These are phyloP conservation scores for Erpobdella octoculata DNA, from an alignment of 2,888 invertebrate genomes.

Conservation along the genomic window DNA sequence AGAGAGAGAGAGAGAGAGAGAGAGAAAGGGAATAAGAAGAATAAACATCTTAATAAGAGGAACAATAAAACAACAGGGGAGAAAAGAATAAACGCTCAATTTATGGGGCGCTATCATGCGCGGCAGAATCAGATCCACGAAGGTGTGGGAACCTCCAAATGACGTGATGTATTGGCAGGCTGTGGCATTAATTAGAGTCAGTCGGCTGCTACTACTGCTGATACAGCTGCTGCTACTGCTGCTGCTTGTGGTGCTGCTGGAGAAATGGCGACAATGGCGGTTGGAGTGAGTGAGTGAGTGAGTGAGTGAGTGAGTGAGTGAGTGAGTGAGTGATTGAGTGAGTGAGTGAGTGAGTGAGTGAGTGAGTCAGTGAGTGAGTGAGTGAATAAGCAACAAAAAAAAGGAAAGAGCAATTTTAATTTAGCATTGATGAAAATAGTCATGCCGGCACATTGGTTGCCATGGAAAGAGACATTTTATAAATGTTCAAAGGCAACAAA, in stretches of 20 bases:
- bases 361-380: conserved; percentile 8
- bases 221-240: neutral
- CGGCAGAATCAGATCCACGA: too few species aligned
- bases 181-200: too few species aligned
- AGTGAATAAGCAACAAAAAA: neutral
- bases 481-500: neutral
- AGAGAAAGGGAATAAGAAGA: conserved; percentile 2
- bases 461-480: neutral
- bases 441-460: neutral
- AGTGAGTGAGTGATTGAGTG: too few species aligned
- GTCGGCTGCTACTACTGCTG: neutral
- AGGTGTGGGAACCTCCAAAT: too few species aligned
- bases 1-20: conserved; percentile 9
- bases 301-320: conserved; percentile 18
- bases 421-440: neutral
- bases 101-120: neutral
- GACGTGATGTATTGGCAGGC: too few species aligned
- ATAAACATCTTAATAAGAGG: neutral
- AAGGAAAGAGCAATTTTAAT: neutral
- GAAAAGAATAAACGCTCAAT: neutral
- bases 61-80: neutral
- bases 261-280: neutral
- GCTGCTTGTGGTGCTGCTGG: neutral
- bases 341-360: conserved; percentile 13
- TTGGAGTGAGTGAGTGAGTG: conserved; percentile 7